phyloP scores from a whole-genome alignment of 2,888 invertebrate genomes.

The Atethmia centrago region DNA sequence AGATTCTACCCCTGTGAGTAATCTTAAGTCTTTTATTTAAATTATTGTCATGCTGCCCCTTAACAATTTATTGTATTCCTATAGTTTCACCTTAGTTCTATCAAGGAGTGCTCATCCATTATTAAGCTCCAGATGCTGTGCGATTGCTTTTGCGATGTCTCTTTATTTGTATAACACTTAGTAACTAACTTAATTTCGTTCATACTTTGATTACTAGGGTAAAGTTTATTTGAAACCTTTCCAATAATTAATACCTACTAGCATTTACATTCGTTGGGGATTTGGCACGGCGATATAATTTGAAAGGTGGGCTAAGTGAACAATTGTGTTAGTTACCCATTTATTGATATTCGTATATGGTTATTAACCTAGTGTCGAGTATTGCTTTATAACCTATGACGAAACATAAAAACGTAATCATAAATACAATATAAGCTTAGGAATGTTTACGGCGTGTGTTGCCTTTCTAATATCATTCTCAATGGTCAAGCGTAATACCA shows the following conservation, averaged over 20 bases:
- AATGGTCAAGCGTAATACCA: constrained; percentile 71
- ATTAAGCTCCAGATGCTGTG: constrained; percentile 74
- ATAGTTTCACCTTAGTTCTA: constrained; percentile 26
- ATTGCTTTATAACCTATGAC: constrained; percentile 59
- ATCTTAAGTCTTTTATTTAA: constrained; percentile 37
- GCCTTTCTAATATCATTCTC: constrained; percentile 82
- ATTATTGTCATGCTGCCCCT: constrained; percentile 25
- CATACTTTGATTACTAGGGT: constrained; percentile 13
- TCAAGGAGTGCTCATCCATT: constrained; percentile 44
- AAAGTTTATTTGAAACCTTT: constrained; percentile 10
- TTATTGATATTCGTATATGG: constrained; percentile 15
- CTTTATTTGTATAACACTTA: constrained; percentile 38
- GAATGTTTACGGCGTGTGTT: constrained; percentile 73
- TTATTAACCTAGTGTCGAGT: constrained; percentile 37
- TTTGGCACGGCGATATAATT: constrained; percentile 69
- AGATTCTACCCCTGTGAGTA: constrained; percentile 86
- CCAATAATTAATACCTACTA: background rate
- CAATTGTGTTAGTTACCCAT: constrained; percentile 29
- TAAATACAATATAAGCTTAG: constrained; percentile 66
- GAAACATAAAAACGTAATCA: constrained; percentile 65
- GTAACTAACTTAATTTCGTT: constrained; percentile 5
- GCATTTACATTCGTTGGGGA: constrained; percentile 32
- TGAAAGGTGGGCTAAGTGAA: constrained; percentile 46
- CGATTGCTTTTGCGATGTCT: constrained; percentile 84
- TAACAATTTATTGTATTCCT: constrained; percentile 21